Base-by-base conservation (phyloP, 2,888 invertebrate species). In the Eremobia ochroleuca region DNA sequence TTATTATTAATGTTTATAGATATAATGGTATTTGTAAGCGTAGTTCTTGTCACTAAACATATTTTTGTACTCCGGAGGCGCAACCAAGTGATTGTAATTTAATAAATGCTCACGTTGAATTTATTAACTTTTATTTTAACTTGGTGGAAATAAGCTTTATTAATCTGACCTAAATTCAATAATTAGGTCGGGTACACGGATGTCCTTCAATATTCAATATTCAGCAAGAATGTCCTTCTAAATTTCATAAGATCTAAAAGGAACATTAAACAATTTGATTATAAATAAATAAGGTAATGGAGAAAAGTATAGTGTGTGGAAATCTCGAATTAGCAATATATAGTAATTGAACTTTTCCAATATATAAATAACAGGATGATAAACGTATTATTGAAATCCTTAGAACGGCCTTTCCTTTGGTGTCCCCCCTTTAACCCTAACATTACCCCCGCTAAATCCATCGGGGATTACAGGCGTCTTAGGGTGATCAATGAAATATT, bases 41-140 rank as follows among this genome's bases (percentile, higher is more conserved):
- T 82, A 83, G 65, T 83, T 81, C 69, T 87, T 69, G 81, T 87
- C 77, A 83, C 79, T 82, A 79, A 79, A 78, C 68, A 74, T 73
- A 65, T 70, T 86, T 87, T 86, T 87, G 66, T 87, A 87, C 78
- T 85, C 61, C 80, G 81, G 81, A 72, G 67, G 80, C 75, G 76
- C 77, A 73, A 79, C 55, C 77, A 78, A 83, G 88, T 87, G 83
- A 77, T 82, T 86, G 76, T 83, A 79, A 77, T 79, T 49, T 62
- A 86, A 82, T 86, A 86, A 87, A 85, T 79, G 74, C 73, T 82
- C 72, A 82, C 80, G 75, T 73, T 72, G 11, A 75, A 55, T 55
- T 55, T 55, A 4, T 11, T n/a, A 4, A 55, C 11, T 11, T 55
- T 55, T 11, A n/a, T n/a, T 55, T 55, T 55, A 13, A n/a, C 52